These are phyloP conservation scores for Orthonyx spaldingii DNA, from an alignment of 2,113 vertebrate species.

Conservation along the genomic window DNA sequence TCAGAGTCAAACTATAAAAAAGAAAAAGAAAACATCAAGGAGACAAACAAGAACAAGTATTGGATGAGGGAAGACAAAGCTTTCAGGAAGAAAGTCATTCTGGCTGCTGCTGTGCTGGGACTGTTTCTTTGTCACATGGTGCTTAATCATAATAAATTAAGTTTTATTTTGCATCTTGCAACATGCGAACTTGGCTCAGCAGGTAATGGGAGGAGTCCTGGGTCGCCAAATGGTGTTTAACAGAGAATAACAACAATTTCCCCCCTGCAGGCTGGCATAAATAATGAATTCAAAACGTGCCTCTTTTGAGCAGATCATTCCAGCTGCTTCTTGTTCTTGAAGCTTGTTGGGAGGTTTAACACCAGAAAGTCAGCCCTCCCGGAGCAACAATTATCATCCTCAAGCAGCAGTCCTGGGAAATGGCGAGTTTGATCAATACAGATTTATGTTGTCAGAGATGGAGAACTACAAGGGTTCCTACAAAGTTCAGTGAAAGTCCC, in stretches of 20 bases:
- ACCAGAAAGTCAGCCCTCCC: constrained; percentile 15
- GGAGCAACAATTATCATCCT: not conserved
- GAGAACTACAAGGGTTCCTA: not conserved
- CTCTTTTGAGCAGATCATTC: constrained; percentile 11
- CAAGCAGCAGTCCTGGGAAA: not conserved
- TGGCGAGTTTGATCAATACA: not conserved
- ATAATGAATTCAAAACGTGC: constrained; percentile 14
- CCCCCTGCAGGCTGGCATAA: constrained; percentile 28
- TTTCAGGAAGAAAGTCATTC: not conserved
- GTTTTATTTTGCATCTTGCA: constrained; percentile 45
- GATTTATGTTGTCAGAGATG: fast-evolving
- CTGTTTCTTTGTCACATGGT: not conserved
- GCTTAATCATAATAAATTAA: constrained; percentile 56
- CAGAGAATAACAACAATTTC: constrained; percentile 36
- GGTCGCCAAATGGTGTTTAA: constrained; percentile 25
- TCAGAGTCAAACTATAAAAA: not conserved
- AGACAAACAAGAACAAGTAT: not conserved
- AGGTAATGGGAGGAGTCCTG: constrained; percentile 39
- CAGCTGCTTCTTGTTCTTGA: constrained; percentile 15
- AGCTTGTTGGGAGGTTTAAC: not conserved
- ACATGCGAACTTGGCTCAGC: constrained; percentile 30
- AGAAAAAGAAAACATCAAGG: not conserved
- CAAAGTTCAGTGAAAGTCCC: not conserved
- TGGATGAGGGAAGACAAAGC: not conserved
- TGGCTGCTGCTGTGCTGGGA: constrained; percentile 3